A percentile compares a stretch with the other conserved stretches of the same genome.
phyloP scores from a whole-genome alignment of 1,140 invertebrate genomes.

The Aphelenchoides besseyi region DNA sequence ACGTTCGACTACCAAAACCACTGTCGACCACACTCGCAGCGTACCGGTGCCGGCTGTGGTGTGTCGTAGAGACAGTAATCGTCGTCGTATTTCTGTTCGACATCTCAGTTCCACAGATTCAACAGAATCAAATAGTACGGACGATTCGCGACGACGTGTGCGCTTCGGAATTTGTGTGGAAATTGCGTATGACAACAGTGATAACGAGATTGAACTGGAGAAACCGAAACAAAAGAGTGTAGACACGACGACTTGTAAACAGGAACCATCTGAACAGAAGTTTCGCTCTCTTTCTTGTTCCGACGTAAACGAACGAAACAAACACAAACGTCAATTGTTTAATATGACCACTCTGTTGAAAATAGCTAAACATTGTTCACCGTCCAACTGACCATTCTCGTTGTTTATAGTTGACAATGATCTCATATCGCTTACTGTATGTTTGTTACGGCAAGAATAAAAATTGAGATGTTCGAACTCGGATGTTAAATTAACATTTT shows the following conservation, averaged over 20 bases:
- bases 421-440: background rate
- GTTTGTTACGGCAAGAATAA: background rate
- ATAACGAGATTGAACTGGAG: background rate
- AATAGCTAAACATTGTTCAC: background rate
- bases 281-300: too few relatives aligned
- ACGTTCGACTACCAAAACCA: too few relatives aligned
- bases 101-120: constrained; percentile 4
- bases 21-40: too few relatives aligned
- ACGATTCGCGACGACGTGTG: background rate
- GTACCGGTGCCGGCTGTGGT: too few relatives aligned
- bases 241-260: too few relatives aligned
- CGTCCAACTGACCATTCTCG: background rate
- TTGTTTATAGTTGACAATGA: background rate
- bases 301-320: too few relatives aligned
- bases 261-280: too few relatives aligned
- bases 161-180: background rate
- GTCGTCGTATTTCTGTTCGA: background rate
- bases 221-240: too few relatives aligned
- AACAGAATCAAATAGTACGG: background rate
- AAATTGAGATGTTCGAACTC: background rate
- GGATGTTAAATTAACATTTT: background rate
- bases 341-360: background rate
- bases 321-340: background rate
- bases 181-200: background rate
- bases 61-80: too few relatives aligned